These are phyloP conservation scores for Umimayanthus chanpuru DNA, from an alignment of 92 coral and sea anemone species.

Conservation along the genomic window DNA sequence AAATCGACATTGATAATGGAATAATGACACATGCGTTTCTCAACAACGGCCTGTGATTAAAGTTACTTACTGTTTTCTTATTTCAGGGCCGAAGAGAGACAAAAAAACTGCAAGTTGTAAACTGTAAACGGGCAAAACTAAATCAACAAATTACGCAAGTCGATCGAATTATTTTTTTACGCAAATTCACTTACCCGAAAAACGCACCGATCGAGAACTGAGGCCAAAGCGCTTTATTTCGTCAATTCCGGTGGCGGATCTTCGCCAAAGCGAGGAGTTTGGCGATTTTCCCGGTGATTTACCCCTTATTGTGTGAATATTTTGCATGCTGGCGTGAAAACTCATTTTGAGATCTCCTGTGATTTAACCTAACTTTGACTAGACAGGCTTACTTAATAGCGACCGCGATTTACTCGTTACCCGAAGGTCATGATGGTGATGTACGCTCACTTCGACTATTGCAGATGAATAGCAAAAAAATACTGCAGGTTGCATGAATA, in stretches of 20 bases:
- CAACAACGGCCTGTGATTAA: not conserved
- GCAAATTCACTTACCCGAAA: constrained; percentile 30
- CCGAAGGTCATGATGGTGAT: not conserved
- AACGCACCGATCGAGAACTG: constrained; percentile 44
- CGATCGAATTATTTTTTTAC: not conserved
- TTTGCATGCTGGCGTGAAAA: constrained; percentile 37
- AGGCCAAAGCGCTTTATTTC: constrained; percentile 31
- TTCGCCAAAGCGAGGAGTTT: constrained; percentile 33
- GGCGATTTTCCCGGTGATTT: not conserved
- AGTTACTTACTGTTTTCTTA: not conserved
- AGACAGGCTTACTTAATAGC: not conserved
- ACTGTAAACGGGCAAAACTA: not conserved
- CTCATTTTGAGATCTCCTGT: constrained; percentile 5
- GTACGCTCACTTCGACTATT: not conserved
- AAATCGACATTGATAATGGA: not conserved
- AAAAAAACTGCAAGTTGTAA: not conserved
- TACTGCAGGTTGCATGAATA: not conserved
- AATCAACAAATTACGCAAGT: not conserved
- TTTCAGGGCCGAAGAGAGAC: not conserved
- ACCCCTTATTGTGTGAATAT: not conserved
- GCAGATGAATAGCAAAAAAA: not conserved
- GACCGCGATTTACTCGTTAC: not conserved
- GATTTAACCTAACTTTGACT: not conserved
- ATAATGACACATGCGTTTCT: constrained; percentile 22
- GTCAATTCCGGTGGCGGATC: constrained; percentile 35